Evolutionary conservation across 2,113 vertebrate species (phyloP).

Genomic region (Oncorhynchus tshawytscha): DNA sequence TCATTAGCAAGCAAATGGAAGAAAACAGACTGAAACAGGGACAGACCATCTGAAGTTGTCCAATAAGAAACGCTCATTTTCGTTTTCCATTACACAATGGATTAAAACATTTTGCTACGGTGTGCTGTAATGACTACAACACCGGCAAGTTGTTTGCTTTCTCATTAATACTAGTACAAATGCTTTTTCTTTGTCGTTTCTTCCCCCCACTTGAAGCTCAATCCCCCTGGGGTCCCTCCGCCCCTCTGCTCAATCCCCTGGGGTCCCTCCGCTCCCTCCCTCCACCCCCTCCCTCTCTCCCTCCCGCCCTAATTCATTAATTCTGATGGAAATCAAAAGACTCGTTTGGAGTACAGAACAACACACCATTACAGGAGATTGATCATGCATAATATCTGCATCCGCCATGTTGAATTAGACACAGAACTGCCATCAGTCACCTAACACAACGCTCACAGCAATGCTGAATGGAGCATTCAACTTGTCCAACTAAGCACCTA

Average conservation of each 20-base stretch:
- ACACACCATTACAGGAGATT: slow-evolving; percentile 9
- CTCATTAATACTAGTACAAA: not conserved
- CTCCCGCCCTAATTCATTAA: slow-evolving; percentile 29
- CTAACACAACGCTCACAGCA: too few relatives aligned
- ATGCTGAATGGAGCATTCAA: too few relatives aligned
- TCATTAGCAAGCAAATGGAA: too few relatives aligned
- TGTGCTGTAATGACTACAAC: too few relatives aligned
- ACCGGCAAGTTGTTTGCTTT: too few relatives aligned
- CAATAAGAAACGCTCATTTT: too few relatives aligned
- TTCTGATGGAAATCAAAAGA: slow-evolving; percentile 39
- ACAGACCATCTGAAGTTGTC: too few relatives aligned
- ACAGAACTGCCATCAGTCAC: not conserved
- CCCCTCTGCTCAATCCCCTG: not conserved
- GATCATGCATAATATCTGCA: slow-evolving; percentile 41
- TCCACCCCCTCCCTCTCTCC: not conserved
- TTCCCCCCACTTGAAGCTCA: not conserved
- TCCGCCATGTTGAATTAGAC: slow-evolving; percentile 38
- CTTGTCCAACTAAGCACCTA: not conserved
- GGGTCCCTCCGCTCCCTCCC: not conserved
- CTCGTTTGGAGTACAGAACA: slow-evolving; percentile 32
- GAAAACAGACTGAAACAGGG: too few relatives aligned
- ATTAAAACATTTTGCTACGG: too few relatives aligned
- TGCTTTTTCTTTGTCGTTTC: not conserved
- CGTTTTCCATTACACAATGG: too few relatives aligned
- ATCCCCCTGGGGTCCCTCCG: not conserved